Conservation (phyloP, 2,888 invertebrate genomes). For the Drosophila merina region DNA sequence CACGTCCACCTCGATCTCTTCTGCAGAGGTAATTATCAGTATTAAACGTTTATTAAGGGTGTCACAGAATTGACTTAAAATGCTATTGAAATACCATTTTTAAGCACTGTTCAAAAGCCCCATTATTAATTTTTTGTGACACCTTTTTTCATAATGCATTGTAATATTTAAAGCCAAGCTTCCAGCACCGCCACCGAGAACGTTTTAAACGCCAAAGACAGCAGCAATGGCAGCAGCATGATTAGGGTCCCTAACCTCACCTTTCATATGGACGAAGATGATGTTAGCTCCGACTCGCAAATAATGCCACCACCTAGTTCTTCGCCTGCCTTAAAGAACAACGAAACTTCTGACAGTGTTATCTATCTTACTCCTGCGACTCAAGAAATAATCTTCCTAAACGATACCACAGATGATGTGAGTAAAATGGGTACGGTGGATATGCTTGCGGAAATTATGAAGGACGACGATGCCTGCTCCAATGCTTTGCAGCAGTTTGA, state of each 20-base stretch:
- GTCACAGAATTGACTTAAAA: neutral
- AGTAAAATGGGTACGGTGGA: constrained; percentile 70
- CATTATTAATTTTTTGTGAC: neutral
- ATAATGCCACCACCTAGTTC: constrained; percentile 36
- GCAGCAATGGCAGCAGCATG: constrained; percentile 10
- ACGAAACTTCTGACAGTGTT: constrained; percentile 61
- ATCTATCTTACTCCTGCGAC: constrained; percentile 78
- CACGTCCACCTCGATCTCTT: constrained; percentile 61
- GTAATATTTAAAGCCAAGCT: constrained; percentile 57
- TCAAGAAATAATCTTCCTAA: constrained; percentile 81
- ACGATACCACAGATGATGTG: constrained; percentile 67
- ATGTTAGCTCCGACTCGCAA: constrained; percentile 10
- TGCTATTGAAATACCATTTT: neutral
- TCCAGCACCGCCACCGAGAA: constrained; percentile 67
- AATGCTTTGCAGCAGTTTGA: constrained; percentile 68
- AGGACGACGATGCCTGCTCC: constrained; percentile 56
- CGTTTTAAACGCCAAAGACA: constrained; percentile 35
- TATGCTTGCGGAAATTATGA: constrained; percentile 67
- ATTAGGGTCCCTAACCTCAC: constrained; percentile 31
- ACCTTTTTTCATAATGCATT: neutral
- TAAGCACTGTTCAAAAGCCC: no score
- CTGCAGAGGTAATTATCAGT: constrained; percentile 61
- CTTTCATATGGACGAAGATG: constrained; percentile 62
- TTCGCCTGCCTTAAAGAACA: constrained; percentile 5
- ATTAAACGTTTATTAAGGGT: neutral